phyloP scores from a whole-genome alignment of 2,888 invertebrate species.

The Dolichomitus sp. region DNA sequence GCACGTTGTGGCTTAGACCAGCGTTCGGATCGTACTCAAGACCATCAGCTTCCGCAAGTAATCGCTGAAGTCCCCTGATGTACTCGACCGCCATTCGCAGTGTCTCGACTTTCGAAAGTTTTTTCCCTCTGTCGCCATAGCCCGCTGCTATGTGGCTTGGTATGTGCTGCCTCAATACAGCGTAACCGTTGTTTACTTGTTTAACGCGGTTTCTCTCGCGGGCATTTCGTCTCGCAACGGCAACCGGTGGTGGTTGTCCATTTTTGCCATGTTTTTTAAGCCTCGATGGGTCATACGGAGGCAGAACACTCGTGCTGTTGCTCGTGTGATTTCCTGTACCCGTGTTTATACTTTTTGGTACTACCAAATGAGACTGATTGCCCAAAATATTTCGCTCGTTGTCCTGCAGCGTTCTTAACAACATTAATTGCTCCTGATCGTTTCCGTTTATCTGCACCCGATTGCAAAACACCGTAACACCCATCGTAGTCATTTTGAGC shows the following conservation, averaged over 20 bases:
- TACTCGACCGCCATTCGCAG: slow-evolving; percentile 96
- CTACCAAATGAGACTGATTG: slow-evolving; percentile 76
- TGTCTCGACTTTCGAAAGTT: slow-evolving; percentile 96
- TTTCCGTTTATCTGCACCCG: slow-evolving; percentile 80
- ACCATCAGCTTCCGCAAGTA: slow-evolving; percentile 90
- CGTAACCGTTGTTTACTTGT: slow-evolving; percentile 97
- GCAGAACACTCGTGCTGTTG: slow-evolving; percentile 76
- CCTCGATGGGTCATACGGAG: slow-evolving; percentile 87
- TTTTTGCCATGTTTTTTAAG: slow-evolving; percentile 85
- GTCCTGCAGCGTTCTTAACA: slow-evolving; percentile 83
- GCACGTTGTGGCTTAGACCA: slow-evolving; percentile 85
- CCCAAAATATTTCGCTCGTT: slow-evolving; percentile 83
- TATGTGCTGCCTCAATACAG: slow-evolving; percentile 94
- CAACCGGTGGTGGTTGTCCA: slow-evolving; percentile 91
- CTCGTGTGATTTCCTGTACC: slow-evolving; percentile 34
- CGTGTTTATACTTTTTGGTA: slow-evolving; percentile 71
- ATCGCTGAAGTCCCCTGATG: slow-evolving; percentile 92
- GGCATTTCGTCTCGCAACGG: slow-evolving; percentile 96
- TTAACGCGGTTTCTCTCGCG: slow-evolving; percentile 97
- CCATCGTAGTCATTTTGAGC: slow-evolving; percentile 82
- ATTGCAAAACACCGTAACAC: slow-evolving; percentile 83
- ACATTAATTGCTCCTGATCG: slow-evolving; percentile 83
- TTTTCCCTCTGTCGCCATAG: slow-evolving; percentile 90
- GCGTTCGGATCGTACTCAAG: slow-evolving; percentile 86
- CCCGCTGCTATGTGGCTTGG: slow-evolving; percentile 93